Conservation (phyloP, 2,113 vertebrate genomes). For the Rhineura floridana region DNA sequence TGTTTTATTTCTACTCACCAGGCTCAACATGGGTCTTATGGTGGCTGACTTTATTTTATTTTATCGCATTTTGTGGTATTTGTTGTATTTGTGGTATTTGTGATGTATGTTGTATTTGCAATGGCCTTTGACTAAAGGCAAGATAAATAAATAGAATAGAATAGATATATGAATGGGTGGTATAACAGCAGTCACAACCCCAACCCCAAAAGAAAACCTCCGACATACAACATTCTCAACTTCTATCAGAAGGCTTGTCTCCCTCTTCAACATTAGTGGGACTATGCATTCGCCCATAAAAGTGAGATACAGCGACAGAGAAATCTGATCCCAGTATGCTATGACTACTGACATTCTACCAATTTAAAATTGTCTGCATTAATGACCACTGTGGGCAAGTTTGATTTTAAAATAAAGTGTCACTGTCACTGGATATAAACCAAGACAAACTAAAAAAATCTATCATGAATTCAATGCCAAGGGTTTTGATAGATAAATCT, state of each 20-base stretch:
- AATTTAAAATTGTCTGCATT: neutral
- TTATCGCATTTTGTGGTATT: too few species aligned
- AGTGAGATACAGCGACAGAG: too few species aligned
- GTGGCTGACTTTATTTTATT: too few species aligned
- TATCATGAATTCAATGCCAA: neutral
- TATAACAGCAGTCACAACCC: neutral
- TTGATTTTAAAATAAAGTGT: neutral
- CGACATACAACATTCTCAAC: neutral
- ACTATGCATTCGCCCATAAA: neutral
- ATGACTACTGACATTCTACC: neutral
- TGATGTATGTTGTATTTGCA: too few species aligned
- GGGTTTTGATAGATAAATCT: neutral
- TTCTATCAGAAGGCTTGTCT: neutral
- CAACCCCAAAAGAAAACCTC: too few species aligned
- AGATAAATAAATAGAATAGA: neutral
- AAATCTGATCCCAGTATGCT: neutral
- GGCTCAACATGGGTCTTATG: too few species aligned
- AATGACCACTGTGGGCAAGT: neutral
- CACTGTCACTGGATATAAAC: neutral
- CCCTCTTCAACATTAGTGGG: neutral
- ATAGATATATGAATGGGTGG: neutral
- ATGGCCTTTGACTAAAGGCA: too few species aligned
- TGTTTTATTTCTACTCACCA: too few species aligned
- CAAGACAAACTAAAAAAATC: neutral
- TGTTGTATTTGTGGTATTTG: too few species aligned